Evolutionary conservation across 2,797 vertebrate species (phyloP), one percentile per base, ranked within the genome.

Genomic region (Xerus rutilus): DNA sequence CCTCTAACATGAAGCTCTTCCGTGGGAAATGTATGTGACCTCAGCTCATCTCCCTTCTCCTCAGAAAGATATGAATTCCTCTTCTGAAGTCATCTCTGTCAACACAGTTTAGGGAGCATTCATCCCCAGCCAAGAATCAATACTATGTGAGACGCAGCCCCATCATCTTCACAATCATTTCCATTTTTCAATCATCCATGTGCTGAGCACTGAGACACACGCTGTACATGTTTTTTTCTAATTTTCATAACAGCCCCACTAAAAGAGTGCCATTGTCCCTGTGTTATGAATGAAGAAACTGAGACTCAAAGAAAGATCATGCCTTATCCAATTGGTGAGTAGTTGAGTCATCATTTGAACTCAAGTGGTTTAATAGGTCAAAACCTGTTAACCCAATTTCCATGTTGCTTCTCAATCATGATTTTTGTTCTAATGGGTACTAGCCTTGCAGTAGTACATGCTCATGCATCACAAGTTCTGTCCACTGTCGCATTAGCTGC

Each of bases 1-100:
- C 52, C 81, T 87, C 11, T 79, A 65, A 91, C 32, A 47, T 18
- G 45, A 82, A 85, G 45, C 64, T 65, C 32, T 92, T 86, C 54
- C 43, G 20, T 12, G 13, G 70, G 52, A 79, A 94, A 89, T 83
- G 47, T 45, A 47, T 32, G 4, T 74, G 76, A 85, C 67, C 54
- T 76, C 70, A 57, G 54, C 85, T 87, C 47, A 35, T 87, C 79
- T 89, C 15, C 21, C 23, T 30, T 73, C 57, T 96, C 87, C 32
- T 72, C 30, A 86, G 73, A 45, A 96, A 95, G 57, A 92, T 93
- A 92, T 43, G 13, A 81, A 91, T 94, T 83, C 49, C 59, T 77
- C 21, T 81, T 82, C 39, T 47, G 39, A 88, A 93, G 64, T 49
- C 67, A 59, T 57, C 47, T 95, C 43, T 90, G 54, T 69, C 72